Evolutionary conservation across 2,113 vertebrate species (phyloP).

Genomic region (Platanista minor): DNA sequence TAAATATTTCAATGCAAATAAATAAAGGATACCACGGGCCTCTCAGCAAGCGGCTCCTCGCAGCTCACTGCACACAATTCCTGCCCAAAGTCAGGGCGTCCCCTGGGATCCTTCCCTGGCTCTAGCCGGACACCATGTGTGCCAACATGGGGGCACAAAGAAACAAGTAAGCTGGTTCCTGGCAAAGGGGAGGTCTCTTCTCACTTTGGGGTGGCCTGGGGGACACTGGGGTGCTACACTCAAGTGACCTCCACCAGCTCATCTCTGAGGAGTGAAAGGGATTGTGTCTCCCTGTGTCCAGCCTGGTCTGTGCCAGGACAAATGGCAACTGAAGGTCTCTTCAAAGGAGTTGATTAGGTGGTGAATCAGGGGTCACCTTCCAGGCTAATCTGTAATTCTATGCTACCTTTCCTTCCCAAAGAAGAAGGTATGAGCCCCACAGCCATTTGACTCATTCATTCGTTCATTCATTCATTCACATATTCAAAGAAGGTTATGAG

Average conservation of each 20-base stretch:
- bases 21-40: slow-evolving; percentile 97
- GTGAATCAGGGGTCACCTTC: background rate
- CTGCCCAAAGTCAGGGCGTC: slow-evolving; percentile 79
- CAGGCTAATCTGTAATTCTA: background rate
- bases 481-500: background rate
- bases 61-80: slow-evolving; percentile 89
- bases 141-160: slow-evolving; percentile 85
- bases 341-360: background rate
- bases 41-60: slow-evolving; percentile 92
- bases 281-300: rapidly evolving
- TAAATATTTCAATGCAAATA: slow-evolving; percentile 99
- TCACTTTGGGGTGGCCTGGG: slow-evolving; percentile 75
- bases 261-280: background rate
- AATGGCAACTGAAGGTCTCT: background rate
- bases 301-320: background rate
- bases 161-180: slow-evolving; percentile 85
- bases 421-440: background rate
- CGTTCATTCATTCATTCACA: background rate
- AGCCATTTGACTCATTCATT: background rate
- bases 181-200: slow-evolving; percentile 75
- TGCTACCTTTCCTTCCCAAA: too few relatives aligned
- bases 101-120: slow-evolving; percentile 70
- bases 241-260: background rate
- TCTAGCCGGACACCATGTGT: slow-evolving; percentile 79
- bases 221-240: background rate